Percentiles rank a stretch among this genome's conserved stretches.
Conservation (phyloP, 2,888 invertebrate genomes). For the Synergus umbraculus region DNA sequence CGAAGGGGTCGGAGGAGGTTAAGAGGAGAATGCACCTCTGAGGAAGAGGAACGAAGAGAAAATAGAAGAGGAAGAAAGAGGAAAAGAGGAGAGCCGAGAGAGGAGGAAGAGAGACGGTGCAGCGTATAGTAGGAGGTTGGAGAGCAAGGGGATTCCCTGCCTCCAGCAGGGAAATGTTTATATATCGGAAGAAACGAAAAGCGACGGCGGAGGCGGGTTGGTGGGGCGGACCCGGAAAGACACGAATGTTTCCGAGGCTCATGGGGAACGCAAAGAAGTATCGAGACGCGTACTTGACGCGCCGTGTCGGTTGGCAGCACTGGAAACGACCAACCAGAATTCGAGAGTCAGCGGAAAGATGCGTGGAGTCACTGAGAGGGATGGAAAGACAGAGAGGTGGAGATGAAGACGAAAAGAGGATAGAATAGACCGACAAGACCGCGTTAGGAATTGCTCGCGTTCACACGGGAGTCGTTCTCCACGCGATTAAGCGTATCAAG, state of each 20-base stretch:
- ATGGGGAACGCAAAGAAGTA: slow-evolving; percentile 51
- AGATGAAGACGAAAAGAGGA: slow-evolving; percentile 38
- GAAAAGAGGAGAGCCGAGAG: background rate
- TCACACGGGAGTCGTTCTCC: slow-evolving; percentile 33
- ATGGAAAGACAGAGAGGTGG: slow-evolving; percentile 28
- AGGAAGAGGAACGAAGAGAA: background rate
- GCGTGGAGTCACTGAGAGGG: slow-evolving; percentile 40
- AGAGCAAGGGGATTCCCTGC: slow-evolving; percentile 51
- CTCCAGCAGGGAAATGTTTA: slow-evolving; percentile 62
- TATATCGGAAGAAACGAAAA: slow-evolving; percentile 67
- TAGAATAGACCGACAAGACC: slow-evolving; percentile 46
- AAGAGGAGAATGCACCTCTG: slow-evolving; percentile 19
- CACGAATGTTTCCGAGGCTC: slow-evolving; percentile 67
- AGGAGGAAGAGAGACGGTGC: background rate
- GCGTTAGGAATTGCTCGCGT: slow-evolving; percentile 49
- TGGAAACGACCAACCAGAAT: slow-evolving; percentile 37
- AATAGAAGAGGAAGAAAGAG: background rate
- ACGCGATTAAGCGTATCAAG: slow-evolving; percentile 29
- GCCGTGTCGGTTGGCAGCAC: slow-evolving; percentile 36
- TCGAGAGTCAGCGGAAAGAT: slow-evolving; percentile 49
- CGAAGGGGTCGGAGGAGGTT: slow-evolving; percentile 12
- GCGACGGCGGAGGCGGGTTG: slow-evolving; percentile 41
- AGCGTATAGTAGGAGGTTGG: slow-evolving; percentile 14
- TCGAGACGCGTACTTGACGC: slow-evolving; percentile 51
- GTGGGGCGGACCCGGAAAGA: slow-evolving; percentile 57